Evolutionary conservation across 2,113 vertebrate species (phyloP).

Genomic region (Oryzias woworae): DNA sequence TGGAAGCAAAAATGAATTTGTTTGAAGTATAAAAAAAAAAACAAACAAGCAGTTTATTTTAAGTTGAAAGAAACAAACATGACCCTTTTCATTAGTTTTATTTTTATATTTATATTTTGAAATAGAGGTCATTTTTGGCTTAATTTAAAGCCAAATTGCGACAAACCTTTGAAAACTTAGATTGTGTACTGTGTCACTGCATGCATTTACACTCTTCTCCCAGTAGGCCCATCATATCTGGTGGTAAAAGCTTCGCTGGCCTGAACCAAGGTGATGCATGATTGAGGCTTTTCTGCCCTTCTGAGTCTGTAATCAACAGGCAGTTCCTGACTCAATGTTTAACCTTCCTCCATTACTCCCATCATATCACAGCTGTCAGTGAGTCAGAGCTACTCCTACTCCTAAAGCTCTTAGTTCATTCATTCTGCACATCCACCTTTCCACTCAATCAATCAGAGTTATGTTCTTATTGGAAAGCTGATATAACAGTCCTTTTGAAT

Average conservation of each 20-base stretch:
- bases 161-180: no score
- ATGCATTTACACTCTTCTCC: constrained; percentile 34
- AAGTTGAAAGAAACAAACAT: no score
- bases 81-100: no score
- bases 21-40: no score
- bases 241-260: constrained; percentile 48
- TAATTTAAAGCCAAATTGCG: no score
- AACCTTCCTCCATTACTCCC: constrained; percentile 28
- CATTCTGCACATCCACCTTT: not conserved
- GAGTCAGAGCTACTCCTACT: constrained; percentile 14
- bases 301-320: constrained; percentile 38
- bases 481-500: not conserved
- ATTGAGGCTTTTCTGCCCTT: constrained; percentile 20
- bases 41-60: no score
- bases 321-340: constrained; percentile 31
- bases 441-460: constrained; percentile 1
- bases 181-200: not conserved
- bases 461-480: not conserved
- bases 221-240: constrained; percentile 40
- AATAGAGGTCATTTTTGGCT: no score
- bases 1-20: no score
- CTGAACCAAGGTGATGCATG: constrained; percentile 41
- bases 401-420: constrained; percentile 7
- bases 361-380: constrained; percentile 15
- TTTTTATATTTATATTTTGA: no score